Base-by-base conservation (phyloP, 2,888 invertebrate species). In the Rotaria socialis region DNA sequence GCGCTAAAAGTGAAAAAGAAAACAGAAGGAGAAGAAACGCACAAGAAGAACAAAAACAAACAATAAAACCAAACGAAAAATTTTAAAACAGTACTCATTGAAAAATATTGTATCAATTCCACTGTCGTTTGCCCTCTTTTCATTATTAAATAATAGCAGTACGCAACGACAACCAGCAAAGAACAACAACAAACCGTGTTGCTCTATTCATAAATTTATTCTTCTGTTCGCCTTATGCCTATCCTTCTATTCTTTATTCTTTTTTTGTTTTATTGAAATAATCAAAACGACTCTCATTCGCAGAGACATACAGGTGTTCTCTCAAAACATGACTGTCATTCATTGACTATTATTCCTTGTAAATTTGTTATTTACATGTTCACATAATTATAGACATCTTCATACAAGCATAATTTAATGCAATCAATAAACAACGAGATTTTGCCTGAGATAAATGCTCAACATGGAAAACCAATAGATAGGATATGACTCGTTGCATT, bases 51-150 rank as follows among this genome's bases (percentile, higher is more conserved):
- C 52, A 52, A 52, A 27, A 67, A 67, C 27, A 67, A 27, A 60
- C 8, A 24, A 27, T 27, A 60, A 60, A 60, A 60, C 27, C 60
- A 60, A 60, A 60, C 60, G 27, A 60, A 60, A 60, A 60, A 0
- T 67, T 24, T 60, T 58, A 3, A 60, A 67, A 35, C 27, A 67
- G 35, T 67, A 67, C 67, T 67, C 67, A 10, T 67, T 27, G 67
- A 67, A 27, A 67, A 35, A 5, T 67, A 67, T 27, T 67, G 67
- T 67, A 67, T 67, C 67, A 67, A 27, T 67, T 67, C 67, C 67
- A 67, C 35, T 27, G 67, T 67, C 27, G 67, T 67, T 67, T 67
- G 67, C 27, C 67, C 67, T 35, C 14, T 67, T 67, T 67, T 67
- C 67, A 67, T 67, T 35, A 27, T 67, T 67, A 35, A 27, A 35